These are phyloP conservation scores for Orchesella flavescens DNA, from an alignment of 2,888 invertebrate genomes.

Conservation along the genomic window DNA sequence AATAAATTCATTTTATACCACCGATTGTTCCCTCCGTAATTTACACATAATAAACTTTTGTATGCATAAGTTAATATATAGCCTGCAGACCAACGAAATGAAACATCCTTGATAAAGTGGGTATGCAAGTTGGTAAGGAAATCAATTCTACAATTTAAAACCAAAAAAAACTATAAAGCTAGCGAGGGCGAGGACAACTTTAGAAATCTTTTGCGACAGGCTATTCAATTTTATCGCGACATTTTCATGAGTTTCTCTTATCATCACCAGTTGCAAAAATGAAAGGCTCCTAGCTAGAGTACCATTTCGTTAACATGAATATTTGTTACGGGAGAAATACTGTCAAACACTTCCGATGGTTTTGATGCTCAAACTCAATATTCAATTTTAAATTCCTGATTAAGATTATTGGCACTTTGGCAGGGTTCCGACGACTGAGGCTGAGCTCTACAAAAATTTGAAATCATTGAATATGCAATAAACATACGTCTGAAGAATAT, in stretches of 20 bases:
- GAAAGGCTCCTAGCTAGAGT: no score
- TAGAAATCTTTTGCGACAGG: constrained; percentile 15
- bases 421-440: constrained; percentile 28
- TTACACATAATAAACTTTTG: no score
- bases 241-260: constrained; percentile 25
- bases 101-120: no score
- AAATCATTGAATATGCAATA: constrained; percentile 37
- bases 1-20: no score
- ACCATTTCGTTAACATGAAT: constrained; percentile 13
- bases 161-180: no score
- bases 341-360: constrained; percentile 41
- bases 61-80: no score
- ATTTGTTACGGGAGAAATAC: background rate
- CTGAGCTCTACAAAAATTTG: constrained; percentile 34
- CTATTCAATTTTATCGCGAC: background rate
- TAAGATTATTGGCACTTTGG: constrained; percentile 41
- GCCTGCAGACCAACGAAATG: no score
- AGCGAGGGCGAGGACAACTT: background rate
- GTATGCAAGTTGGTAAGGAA: no score
- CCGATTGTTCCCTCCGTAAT: no score
- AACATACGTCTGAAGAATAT: constrained; percentile 26
- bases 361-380: constrained; percentile 10
- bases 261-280: constrained; percentile 8
- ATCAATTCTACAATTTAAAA: no score
- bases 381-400: constrained; percentile 43